Evolutionary conservation across 2,113 vertebrate genomes (phyloP), one percentile per base, ranked within the genome.

Genomic region (Dolichallabes microphthalmus): DNA sequence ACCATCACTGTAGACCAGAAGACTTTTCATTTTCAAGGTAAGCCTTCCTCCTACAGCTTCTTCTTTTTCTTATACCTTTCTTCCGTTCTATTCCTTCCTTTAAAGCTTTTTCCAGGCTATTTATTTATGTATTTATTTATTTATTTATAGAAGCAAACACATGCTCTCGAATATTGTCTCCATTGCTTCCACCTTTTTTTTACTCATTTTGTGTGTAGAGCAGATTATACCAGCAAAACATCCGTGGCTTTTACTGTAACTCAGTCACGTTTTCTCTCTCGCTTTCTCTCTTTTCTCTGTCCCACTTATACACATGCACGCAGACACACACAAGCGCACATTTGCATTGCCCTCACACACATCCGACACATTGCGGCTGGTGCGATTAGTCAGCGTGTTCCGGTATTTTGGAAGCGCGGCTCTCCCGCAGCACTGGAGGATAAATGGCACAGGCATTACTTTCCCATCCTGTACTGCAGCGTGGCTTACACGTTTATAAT

Each of bases 11-110:
- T 99, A 95, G 98, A 99, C 96, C 98, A 99, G 95, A 99, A 99
- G 97, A 99, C 98, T 94, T 99, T 99, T 94, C 98, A 99, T 96
- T 99, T 99, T 93, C 98, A 99, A 96, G 98, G 98, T 99, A 95
- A 98, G 97, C 91, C 90, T 75, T 66, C 22, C 57, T 74, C 77
- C 77, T 4, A 68, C 82, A 82, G 30, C 32, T 25, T 77, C 27
- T 85, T 75, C 58, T 39, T 35, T 63, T 20, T 7, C 17, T 94
- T 91, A 92, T 90, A 30, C n/a, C 39, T 89, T 39, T 55, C 60
- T 32, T 10, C 25, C n/a, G 0, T 19, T 69, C 80, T 32, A 68
- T 57, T 82, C 63, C 63, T 53, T 32, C 63, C 57, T 66, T 81
- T 64, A 71, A 61, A 30, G 82, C 2, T 50, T 52, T 53, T 82